Evolutionary conservation across 2,888 invertebrate genomes (phyloP), one percentile per base, ranked within the genome.

Genomic region (Chalcis sispes): DNA sequence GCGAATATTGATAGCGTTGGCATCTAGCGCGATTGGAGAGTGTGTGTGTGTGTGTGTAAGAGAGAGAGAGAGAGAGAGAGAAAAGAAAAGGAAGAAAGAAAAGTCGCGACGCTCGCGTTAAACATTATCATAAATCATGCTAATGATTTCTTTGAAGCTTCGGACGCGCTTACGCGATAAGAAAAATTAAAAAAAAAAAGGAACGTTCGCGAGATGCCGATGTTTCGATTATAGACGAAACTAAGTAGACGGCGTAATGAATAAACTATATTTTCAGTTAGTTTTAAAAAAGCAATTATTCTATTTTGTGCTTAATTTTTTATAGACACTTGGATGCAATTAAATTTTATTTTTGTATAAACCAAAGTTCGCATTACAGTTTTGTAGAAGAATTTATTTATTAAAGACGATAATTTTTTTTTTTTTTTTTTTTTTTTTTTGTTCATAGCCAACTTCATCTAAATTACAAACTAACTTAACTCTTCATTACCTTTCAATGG

Each of bases 111-210:
- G 36, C 50, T 25, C 65, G 23, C 36, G 46, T 3, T 3, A 48
- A 25, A 69, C 27, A 62, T 64, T 65, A 59, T 65, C 62, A 62
- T 72, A 76, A 76, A 76, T 71, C 58, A 54, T 71, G 66, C 36
- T 62, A 72, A 76, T 62, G 48, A 42, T 67, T 67, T 72, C 75
- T 50, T 18, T 15, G 72, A 72, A 72, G 32, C 36, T 36, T 18
- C 5, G 18, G 36, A 50, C 50, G 27, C 23, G 0, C n/a, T 15
- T 23, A 27, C 48, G 40, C 29, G 8, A 4, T 8, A 10, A n/a
- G 42, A 40, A 67, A 56, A 65, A 52, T 36, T 7, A 50, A n/a
- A n/a, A n/a, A 40, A 40, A 36, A 65, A 25, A 15, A 20, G 13
- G 1, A 36, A 32, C 32, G 13, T 15, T 3, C n/a, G 23, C 27